Base-by-base conservation (phyloP, 2,888 invertebrate genomes). In the Aromia moschata region DNA sequence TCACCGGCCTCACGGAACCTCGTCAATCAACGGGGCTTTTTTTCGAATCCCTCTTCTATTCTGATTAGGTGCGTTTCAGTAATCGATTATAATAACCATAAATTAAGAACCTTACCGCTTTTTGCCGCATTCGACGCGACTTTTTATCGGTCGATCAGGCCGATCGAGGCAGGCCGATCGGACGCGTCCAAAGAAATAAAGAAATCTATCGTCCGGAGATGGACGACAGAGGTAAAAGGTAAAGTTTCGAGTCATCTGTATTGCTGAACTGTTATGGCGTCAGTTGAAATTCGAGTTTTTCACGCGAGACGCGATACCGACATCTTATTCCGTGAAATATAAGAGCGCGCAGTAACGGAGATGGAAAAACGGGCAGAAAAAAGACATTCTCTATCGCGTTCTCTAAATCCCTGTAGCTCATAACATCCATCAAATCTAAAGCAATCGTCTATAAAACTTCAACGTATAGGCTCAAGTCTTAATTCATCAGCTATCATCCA, bases 61-160 rank as follows among this genome's bases (percentile, higher is more conserved):
- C 20, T 17, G 16, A 9, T 30, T 40, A 31, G 40, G 31, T 31
- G 30, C 31, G 17, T 15, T 45, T 45, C 45, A 45, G 31, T 45
- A 25, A 40, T 25, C 37, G 36, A 49, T 49, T 20, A 41, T 52
- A 25, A 52, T 41, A 31, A 37, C 51, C 41, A 52, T 41, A 52
- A 52, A 31, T 52, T 40, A 52, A 31, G 14, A 15, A 41, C 40
- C 40, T 41, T n/a, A 30, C 31, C 16, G 12, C 38, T 49, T 38
- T 25, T 20, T 49, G 15, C 38, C 25, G 37, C 38, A 40, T 40
- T 40, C 41, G 41, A 31, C 15, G 12, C 16, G 40, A 25, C 15
- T 11, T 30, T 51, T 41, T 38, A 15, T 49, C 18, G 47, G 18
- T 33, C 9, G 25, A 5, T 4, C 25, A 25, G n/a, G n/a, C n/a